A percentile compares a stretch with the other conserved stretches of the same genome.
phyloP scores from a whole-genome alignment of 2,888 invertebrate genomes.

The Philonicus albiceps region DNA sequence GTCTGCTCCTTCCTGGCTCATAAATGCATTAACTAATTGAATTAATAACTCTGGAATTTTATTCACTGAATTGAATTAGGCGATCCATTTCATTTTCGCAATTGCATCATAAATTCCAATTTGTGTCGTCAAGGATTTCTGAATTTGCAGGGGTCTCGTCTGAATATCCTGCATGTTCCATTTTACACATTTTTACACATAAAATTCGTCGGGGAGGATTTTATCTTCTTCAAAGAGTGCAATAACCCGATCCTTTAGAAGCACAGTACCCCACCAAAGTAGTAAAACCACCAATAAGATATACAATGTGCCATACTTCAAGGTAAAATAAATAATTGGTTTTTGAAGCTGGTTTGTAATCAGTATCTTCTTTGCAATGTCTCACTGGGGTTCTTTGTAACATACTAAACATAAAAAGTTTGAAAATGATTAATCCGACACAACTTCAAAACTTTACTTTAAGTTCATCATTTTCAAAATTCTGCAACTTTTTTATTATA shows the following conservation, averaged over 20 bases:
- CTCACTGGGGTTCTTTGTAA: too few species aligned
- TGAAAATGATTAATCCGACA: too few species aligned
- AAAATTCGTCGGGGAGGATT: not conserved
- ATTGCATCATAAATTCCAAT: slow-evolving; percentile 48
- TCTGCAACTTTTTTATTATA: too few species aligned
- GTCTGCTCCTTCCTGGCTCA: not conserved
- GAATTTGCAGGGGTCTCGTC: slow-evolving; percentile 1
- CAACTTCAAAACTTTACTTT: too few species aligned
- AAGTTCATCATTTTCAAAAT: too few species aligned
- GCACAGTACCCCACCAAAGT: not conserved
- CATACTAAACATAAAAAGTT: too few species aligned
- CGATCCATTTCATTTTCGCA: slow-evolving; percentile 46
- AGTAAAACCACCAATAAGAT: too few species aligned
- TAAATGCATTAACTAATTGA: slow-evolving; percentile 48
- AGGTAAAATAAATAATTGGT: too few species aligned
- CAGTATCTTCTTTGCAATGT: too few species aligned
- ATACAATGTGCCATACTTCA: too few species aligned
- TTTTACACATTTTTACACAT: not conserved
- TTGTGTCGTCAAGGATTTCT: slow-evolving; percentile 45
- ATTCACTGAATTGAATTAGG: slow-evolving; percentile 33
- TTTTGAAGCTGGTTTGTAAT: too few species aligned
- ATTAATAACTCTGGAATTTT: slow-evolving; percentile 44
- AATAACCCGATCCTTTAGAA: not conserved
- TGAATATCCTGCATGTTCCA: not conserved
- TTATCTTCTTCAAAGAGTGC: not conserved